Evolutionary conservation across 2,797 vertebrate species (phyloP), one percentile per base, ranked within the genome.

Genomic region (Halcyon badia): DNA sequence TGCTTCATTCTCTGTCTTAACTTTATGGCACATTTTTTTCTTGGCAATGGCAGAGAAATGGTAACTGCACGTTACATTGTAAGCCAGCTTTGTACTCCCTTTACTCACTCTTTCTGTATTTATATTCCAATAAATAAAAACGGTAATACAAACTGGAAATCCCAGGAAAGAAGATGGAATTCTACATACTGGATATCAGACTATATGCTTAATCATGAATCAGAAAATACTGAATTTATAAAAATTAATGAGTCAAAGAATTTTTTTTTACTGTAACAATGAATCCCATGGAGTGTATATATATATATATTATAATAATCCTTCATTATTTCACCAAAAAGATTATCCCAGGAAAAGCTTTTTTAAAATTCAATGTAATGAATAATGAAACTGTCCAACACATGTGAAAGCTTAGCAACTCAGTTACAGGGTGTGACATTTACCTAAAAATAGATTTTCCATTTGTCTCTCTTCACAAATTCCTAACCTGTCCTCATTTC

Each of bases 371-470:
- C 48, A 76, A 49, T 84, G 68, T 83, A 79, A 89, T 87, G 56
- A 95, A 94, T 94, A 94, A 94, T 92, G 75, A 92, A 96, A 94
- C 39, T 82, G 70, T 77, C 66, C 70, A 83, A 87, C 33, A 49
- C 44, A 96, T 87, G 51, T 89, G 80, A 96, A 96, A 93, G 70
- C 80, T 90, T 83, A 96, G 86, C 85, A 96, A 81, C 80, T 94
- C 46, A 44, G 88, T 81, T 88, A 91, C 61, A 86, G 54, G 13
- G 46, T 44, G 9, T 87, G 92, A 84, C 78, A 76, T 69, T 56
- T 83, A 87, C 54, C 83, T 86, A 93, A 95, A 96, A 93, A 90
- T 54, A 95, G 79, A 83, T 83, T 90, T 95, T 95, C 41, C 44
- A 93, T 88, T 95, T 75, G 42, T 75, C 37, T 85, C 35, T 49